Evolutionary conservation across 2,888 invertebrate genomes (phyloP), one percentile per base, ranked within the genome.

Genomic region (Scaptodrosophila latifasciaeformis): DNA sequence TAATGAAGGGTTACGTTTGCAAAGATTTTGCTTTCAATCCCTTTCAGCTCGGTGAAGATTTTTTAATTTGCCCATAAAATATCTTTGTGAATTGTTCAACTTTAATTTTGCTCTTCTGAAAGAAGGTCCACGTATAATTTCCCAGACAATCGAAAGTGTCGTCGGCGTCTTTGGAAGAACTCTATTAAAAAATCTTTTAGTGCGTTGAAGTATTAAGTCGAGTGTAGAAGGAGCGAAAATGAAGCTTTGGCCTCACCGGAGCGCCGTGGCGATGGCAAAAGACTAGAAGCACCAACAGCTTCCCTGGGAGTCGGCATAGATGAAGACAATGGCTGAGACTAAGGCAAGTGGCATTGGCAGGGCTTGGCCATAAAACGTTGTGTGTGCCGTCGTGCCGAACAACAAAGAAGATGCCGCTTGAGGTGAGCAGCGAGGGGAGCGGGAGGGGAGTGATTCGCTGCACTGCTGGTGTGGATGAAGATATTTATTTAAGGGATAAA

Each of bases 401-500:
- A 60, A 49, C 17, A 48, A 61, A 35, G 13, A 51, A n/a, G n/a
- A n/a, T n/a, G n/a, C n/a, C n/a, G n/a, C n/a, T n/a, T n/a, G n/a
- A n/a, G n/a, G n/a, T n/a, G n/a, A n/a, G n/a, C n/a, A n/a, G n/a
- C 29, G 39, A 45, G 37, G 55, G 21, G 24, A 2, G 47, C 50
- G 49, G 45, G 46, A 52, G 48, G 50, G 57, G 55, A 56, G 51
- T 12, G 24, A 21, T 10, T 13, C 17, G 17, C 37, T 52, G 44
- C 39, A 50, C 24, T 21, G 31, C 21, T 40, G 49, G 68, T 63
- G 68, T 76, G 69, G 81, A 81, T 79, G 80, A 79, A 80, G 79
- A 82, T 82, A 82, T 82, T 82, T 82, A 82, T 82, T 81, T 82
- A 82, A 81, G 80, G 82, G 82, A 82, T 82, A 82, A 82, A 82